Evolutionary conservation across 2,888 invertebrate genomes (phyloP), one percentile per base, ranked within the genome.

Genomic region (Nephrotoma guestfalica): DNA sequence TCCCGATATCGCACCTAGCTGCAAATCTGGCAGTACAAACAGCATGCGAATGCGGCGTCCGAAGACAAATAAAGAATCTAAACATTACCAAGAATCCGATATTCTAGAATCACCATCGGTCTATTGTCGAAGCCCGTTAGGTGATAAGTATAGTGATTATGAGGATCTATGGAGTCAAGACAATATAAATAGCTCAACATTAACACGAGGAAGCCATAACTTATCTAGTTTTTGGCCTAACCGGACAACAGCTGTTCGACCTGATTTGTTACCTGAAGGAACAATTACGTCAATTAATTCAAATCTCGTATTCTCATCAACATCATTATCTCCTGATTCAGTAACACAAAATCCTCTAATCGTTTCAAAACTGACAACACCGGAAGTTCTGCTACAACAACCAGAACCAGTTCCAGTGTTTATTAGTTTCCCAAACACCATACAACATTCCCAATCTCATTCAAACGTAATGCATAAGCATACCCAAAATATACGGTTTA

Each of bases 111-210:
- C 96, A 86, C 95, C 95, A 45, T 95, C 95, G 88, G 93, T 95
- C 86, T 97, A 97, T 90, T 97, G 96, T 90, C 93, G 96, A 89
- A 97, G 97, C 91, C 96, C 96, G 0, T 93, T 98, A 45, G 96
- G 96, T 88, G 98, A 98, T 90, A 98, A 98, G 92, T 95, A 96
- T 85, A 97, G 97, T 89, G 98, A 98, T 91, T 98, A 98, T 90
- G 98, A 98, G 92, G 98, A 98, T 90, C 95, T 98, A 89, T 98
- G 98, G 98, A 94, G 95, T 88, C 94, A 94, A 86, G 94, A 94
- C 88, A 86, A 83, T n/a, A 83, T 86, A 41, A 93, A 87, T 92
- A 92, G 89, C 92, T 93, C 88, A 89, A 91, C 89, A 91, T 91
- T 89, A 88, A 93, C 92, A 87, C 92, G 93, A 88, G 93, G 93